Base-by-base conservation (phyloP, 2,113 vertebrate genomes). In the Pterophyllum scalare region DNA sequence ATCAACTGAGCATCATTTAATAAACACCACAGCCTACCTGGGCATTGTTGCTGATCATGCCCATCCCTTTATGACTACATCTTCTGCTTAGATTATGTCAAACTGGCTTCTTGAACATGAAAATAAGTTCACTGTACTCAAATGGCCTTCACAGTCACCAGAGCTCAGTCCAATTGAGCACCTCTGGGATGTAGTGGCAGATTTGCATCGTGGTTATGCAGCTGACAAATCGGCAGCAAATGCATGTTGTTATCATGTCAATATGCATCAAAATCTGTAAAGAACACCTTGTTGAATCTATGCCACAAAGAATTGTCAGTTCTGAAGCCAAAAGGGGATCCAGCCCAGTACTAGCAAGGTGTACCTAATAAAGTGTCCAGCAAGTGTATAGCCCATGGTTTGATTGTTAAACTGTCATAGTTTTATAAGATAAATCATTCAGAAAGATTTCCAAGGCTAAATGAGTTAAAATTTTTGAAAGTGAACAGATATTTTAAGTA, bases 31-130 rank as follows among this genome's bases (percentile, higher is more conserved):
- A 46, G 8, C 35, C 35, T 38, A 38, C 35, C 35, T 33, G 35
- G 10, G 17, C 6, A 46, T 49, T 19, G 22, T 67, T 46, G 22
- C 40, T 26, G 1, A 46, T 0, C 22, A 19, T 12, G 40, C 1
- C 22, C 62, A 38, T 11, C 14, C 14, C 24, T 46, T 43, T 67
- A 67, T 3, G 62, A 67, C 38, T 38, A 10, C 62, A 43, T 65
- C 35, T 24, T 17, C 64, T 26, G 8, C 26, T 67, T 33, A 67
- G 11, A 67, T 67, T 5, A 7, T 49, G 8, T 70, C 64, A 70
- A 70, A 26, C 40, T 67, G 22, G 40, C 46, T 67, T 67, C 64
- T 67, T 67, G 38, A 67, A 70, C 64, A 70, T 12, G 64, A 70
- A 12, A 70, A 70, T 70, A 15, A 52, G 46, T 52, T 52, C 46